Evolutionary conservation across 2,888 invertebrate species (phyloP), one percentile per base, ranked within the genome.

Genomic region (Amiota minor): DNA sequence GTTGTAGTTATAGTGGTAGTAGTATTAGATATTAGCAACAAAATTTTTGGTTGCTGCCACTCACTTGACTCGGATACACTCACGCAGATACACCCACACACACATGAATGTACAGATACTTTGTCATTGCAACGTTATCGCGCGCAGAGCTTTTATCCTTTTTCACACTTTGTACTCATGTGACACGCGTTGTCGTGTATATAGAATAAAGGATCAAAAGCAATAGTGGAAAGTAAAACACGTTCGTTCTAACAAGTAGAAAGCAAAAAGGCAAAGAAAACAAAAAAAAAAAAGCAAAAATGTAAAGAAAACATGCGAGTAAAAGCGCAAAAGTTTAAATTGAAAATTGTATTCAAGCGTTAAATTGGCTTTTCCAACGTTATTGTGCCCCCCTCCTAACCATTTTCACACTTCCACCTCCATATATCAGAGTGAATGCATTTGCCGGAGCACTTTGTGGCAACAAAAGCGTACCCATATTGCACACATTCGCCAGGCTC

Each of bases 281-380:
- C 23, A 47, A 12, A 11, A 16, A 11, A 59, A 23, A 12, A 20
- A 68, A 50, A 47, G 20, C n/a, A n/a, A 67, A 73, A 78, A 77
- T 74, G 35, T 35, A 35, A 81, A 80, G 81, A 80, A 81, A 81
- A 73, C 75, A 72, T 67, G 56, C 62, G 53, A 46, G 72, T 73
- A 76, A 75, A 76, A 78, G 75, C 70, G 80, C 75, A 81, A 35
- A 85, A 85, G 83, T 83, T 83, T 83, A 83, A 83, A 83, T 83
- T 83, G 83, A 85, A 83, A 83, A 83, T 82, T 83, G 83, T 83
- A 85, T 85, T 83, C 84, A 83, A 84, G 83, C 83, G 84, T 84
- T 84, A 84, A 84, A 84, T 84, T 84, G 86, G 84, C 84, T 84
- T 84, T 18, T 59, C 14, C 53, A 50, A 10, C 12, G 53, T 18